These are phyloP conservation scores for Cyclina sinensis DNA, from an alignment of 1,140 invertebrate genomes.

Conservation along the genomic window DNA sequence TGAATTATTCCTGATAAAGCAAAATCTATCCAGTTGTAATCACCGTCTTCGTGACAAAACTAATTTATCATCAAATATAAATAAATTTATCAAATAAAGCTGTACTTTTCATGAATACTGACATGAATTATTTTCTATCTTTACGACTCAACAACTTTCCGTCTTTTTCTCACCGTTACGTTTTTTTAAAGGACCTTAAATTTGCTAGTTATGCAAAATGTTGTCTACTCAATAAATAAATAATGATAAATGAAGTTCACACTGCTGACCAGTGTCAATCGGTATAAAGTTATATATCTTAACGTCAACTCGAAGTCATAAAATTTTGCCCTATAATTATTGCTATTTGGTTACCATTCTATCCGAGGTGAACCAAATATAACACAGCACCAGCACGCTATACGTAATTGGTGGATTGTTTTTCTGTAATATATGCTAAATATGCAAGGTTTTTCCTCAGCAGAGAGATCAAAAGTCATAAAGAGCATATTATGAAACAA, in stretches of 20 bases:
- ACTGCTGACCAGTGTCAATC: constrained; percentile 51
- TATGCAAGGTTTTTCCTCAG: too few relatives aligned
- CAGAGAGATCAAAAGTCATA: too few relatives aligned
- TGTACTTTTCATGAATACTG: neutral
- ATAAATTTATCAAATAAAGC: neutral
- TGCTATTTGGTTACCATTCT: constrained; percentile 35
- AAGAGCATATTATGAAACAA: too few relatives aligned
- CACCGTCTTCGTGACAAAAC: neutral
- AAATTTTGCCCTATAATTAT: constrained; percentile 64
- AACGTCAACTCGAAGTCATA: constrained; percentile 41
- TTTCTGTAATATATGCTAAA: neutral
- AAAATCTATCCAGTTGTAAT: too few relatives aligned
- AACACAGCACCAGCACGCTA: neutral
- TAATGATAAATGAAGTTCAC: neutral
- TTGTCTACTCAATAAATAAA: neutral
- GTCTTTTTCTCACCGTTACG: neutral
- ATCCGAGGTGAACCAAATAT: neutral
- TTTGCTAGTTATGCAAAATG: constrained; percentile 33
- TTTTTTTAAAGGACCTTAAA: neutral
- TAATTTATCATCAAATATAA: neutral
- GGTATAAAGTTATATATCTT: constrained; percentile 63
- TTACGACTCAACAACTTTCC: neutral
- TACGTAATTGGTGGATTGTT: neutral
- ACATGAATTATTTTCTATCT: neutral
- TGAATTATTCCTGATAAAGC: too few relatives aligned